Base-by-base conservation (phyloP, 2,113 vertebrate genomes). In the Burhinus oedicnemus region DNA sequence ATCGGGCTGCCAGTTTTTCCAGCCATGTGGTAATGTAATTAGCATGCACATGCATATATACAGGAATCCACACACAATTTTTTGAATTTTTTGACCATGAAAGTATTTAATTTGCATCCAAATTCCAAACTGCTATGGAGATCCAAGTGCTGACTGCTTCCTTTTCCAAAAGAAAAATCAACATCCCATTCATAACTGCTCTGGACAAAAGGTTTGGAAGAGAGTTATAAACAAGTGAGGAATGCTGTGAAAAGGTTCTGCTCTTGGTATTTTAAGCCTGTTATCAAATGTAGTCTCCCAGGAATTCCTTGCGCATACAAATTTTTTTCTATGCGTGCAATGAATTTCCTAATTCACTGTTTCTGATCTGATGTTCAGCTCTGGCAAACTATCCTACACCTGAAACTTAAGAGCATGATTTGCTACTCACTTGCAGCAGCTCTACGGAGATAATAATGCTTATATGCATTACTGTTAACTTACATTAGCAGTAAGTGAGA, bases 41-140 rank as follows among this genome's bases (percentile, higher is more conserved):
- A 89, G 52, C 26, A 74, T n/a, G 58, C 27, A 32, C 10, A 49
- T 27, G 55, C n/a, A 87, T 29, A 87, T 20, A 68, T 64, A 78
- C 15, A 77, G 36, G 58, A 87, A 80, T 57, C 18, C 61, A 72
- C 15, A 92, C 36, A 32, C 16, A 42, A 44, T 36, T 42, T 57
- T 77, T 60, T 14, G 1, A 20, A 2, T 47, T 64, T 90, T 70
- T 70, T 88, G 8, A 45, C 51, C 75, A 93, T 51, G 30, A 79
- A 96, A 95, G 77, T 17, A 95, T 85, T 91, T 76, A 32, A 94
- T 91, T 98, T 97, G 65, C 69, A 97, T 93, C 44, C 22, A 76
- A 55, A 95, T 92, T 94, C 77, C 55, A 77, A 89, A 70, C 34
- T 85, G 49, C 27, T 64, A 36, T 11, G 40, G 36, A 95, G 58